Percentiles rank a stretch among this genome's conserved stretches.
phyloP scores from a whole-genome alignment of 2,797 vertebrate genomes.

The Halcyon leucocephala region DNA sequence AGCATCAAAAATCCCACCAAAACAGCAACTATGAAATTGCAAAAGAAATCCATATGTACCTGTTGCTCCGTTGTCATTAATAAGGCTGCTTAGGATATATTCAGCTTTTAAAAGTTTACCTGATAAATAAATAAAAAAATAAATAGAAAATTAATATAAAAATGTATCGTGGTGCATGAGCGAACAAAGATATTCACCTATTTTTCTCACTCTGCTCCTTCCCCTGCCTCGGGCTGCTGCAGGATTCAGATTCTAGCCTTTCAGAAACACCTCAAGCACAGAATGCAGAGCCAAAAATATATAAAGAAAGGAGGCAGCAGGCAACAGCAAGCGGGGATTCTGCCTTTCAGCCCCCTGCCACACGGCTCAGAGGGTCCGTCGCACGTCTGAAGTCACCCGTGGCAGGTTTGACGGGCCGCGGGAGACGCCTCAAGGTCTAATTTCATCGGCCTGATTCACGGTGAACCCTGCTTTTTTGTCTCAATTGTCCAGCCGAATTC shows the following conservation, averaged over 20 bases:
- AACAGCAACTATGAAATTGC: neutral
- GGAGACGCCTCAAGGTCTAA: neutral
- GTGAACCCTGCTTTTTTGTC: neutral
- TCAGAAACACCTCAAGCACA: neutral
- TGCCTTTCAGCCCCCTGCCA: neutral
- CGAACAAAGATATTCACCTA: neutral
- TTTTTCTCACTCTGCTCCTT: neutral
- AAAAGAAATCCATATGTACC: conserved; percentile 68
- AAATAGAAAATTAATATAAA: neutral
- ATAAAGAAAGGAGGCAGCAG: neutral
- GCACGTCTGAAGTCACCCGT: accelerated
- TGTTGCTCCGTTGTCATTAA: conserved; percentile 86
- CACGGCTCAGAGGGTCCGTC: neutral
- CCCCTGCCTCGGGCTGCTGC: neutral
- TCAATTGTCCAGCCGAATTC: neutral
- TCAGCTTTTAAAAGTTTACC: conserved; percentile 95
- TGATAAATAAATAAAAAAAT: conserved; percentile 59
- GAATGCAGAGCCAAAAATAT: neutral
- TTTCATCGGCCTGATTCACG: neutral
- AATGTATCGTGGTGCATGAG: neutral
- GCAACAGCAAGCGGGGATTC: neutral
- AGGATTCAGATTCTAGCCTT: neutral
- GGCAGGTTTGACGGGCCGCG: neutral
- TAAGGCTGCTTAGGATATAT: conserved; percentile 91
- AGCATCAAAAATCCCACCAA: neutral